Evolutionary conservation across 2,888 invertebrate genomes (phyloP).

Genomic region (Eilema sororculum): DNA sequence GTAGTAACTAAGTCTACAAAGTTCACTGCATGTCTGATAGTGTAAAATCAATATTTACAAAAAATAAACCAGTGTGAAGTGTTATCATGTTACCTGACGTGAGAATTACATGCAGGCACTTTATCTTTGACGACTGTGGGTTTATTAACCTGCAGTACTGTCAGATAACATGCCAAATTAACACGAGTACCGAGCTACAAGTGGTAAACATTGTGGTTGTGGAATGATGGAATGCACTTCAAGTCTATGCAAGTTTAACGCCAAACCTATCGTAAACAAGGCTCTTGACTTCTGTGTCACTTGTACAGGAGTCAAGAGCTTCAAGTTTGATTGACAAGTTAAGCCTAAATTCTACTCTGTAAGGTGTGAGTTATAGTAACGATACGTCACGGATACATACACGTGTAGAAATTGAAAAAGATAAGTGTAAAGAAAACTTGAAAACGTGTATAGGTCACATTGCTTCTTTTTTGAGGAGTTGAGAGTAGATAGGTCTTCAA

Average conservation of each 20-base stretch:
- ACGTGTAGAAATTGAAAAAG: too few relatives aligned
- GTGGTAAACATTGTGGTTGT: neutral
- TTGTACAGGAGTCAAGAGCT: neutral
- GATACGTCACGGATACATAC: too few relatives aligned
- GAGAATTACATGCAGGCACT: constrained; percentile 55
- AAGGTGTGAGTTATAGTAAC: neutral
- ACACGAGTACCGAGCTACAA: constrained; percentile 10
- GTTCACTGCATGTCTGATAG: constrained; percentile 60
- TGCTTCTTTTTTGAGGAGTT: too few relatives aligned
- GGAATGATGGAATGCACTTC: constrained; percentile 4
- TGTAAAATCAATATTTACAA: constrained; percentile 66
- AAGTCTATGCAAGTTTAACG: neutral
- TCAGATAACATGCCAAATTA: constrained; percentile 44
- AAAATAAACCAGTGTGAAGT: constrained; percentile 55
- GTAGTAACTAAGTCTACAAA: constrained; percentile 30
- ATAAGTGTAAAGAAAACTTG: too few relatives aligned
- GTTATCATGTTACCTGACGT: constrained; percentile 68
- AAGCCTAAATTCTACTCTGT: neutral
- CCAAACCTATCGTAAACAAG: neutral
- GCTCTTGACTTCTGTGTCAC: neutral
- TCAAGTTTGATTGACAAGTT: constrained; percentile 4
- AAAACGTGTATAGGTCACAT: too few relatives aligned
- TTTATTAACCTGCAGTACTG: constrained; percentile 57
- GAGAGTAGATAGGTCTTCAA: too few relatives aligned
- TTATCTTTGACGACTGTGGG: constrained; percentile 55